Evolutionary conservation across 2,888 invertebrate species (phyloP), one percentile per base, ranked within the genome.

Genomic region (Calliscelio sp.): DNA sequence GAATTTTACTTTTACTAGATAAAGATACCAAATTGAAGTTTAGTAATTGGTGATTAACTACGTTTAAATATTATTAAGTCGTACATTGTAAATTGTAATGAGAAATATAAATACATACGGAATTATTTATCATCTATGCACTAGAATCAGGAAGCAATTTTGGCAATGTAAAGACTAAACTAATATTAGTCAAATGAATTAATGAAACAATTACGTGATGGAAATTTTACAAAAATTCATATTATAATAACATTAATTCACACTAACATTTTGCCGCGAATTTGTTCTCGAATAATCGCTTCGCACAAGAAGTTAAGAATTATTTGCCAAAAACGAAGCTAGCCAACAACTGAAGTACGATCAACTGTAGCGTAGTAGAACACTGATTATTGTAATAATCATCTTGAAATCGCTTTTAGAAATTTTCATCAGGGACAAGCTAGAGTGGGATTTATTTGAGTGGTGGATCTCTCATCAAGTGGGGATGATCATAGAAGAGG

Each of bases 281-380:
- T 22, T 28, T 25, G 16, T 78, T 49, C 11, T 63, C 63, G 51
- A 7, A 10, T 25, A 22, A 59, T 49, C 5, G 41, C 16, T 38
- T 18, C 59, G 16, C 59, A 49, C 63, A 61, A 75, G 24, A 51
- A 68, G 77, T 53, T 14, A 61, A 80, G 71, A 6, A 32, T 71
- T 51, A 90, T 88, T 89, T 89, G 91, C 90, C 92, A 91, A 91
- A 91, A 90, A 89, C 88, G 85, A 89, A 83, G 86, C 89, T 88
- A 86, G 90, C 91, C 90, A 90, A 90, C 90, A 87, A 90, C 92
- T 91, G 89, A 90, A 85, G 86, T 84, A 71, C 88, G 87, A 84
- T 79, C 57, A 84, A 78, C 59, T 73, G 84, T 85, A 51, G 46
- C 73, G 63, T 70, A 38, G 79, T 74, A 63, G 46, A 70, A 73